These are phyloP conservation scores for Uropsilus gracilis DNA, from an alignment of 2,113 vertebrate species.

Conservation along the genomic window DNA sequence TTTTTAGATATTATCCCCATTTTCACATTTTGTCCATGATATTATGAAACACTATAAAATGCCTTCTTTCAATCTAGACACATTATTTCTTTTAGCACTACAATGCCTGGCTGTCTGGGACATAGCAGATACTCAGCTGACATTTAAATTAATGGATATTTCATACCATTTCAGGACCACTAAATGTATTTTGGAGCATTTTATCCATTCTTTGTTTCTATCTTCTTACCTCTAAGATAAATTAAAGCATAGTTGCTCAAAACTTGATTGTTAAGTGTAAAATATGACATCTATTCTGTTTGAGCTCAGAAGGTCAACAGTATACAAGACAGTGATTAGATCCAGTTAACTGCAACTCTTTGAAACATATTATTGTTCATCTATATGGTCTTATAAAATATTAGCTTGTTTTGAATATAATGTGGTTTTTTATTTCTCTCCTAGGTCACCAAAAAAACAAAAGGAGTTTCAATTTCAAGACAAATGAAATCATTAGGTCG, in stretches of 20 bases:
- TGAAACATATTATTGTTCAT: neutral
- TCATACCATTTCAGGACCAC: neutral
- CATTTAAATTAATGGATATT: neutral
- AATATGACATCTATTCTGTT: neutral
- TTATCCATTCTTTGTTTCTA: neutral
- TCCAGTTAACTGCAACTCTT: constrained; percentile 40
- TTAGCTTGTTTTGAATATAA: neutral
- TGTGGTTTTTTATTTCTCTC: neutral
- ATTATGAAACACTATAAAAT: neutral
- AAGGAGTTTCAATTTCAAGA: constrained; percentile 25
- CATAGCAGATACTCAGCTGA: neutral
- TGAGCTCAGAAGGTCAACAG: neutral
- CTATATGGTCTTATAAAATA: constrained; percentile 5
- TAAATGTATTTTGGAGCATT: neutral
- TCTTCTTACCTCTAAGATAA: constrained; percentile 34
- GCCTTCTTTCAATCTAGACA: neutral
- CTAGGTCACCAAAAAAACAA: neutral
- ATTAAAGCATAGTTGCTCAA: constrained; percentile 14
- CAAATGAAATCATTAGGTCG: neutral
- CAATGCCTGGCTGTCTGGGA: neutral
- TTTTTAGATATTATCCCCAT: constrained; percentile 2
- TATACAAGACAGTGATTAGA: neutral
- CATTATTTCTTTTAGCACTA: constrained; percentile 2
- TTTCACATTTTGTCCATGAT: constrained; percentile 25
- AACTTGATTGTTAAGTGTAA: neutral